These are phyloP conservation scores for Uloborus diversus DNA, from an alignment of 1,140 invertebrate genomes.

Conservation along the genomic window DNA sequence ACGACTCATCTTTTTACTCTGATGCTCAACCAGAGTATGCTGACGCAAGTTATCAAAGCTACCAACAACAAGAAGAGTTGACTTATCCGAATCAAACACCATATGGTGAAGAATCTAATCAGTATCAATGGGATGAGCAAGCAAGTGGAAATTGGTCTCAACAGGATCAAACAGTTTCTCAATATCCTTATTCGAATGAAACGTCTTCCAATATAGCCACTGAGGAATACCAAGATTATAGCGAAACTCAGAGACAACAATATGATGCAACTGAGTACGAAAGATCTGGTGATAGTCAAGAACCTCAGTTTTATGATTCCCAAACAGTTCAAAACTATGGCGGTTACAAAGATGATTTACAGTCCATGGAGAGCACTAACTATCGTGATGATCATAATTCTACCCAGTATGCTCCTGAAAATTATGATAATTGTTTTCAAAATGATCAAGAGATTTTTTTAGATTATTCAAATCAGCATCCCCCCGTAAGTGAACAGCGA, in stretches of 20 bases:
- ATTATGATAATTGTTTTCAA: background rate
- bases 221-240: conserved; percentile 6
- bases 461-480: background rate
- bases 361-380: background rate
- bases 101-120: background rate
- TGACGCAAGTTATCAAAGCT: conserved; percentile 19
- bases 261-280: background rate
- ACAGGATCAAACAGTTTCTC: background rate
- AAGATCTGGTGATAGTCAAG: background rate
- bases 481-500: background rate
- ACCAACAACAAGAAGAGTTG: background rate
- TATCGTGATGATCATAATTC: background rate
- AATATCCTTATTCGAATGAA: conserved; percentile 13
- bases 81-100: background rate
- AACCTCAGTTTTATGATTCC: conserved; percentile 5
- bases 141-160: background rate
- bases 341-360: background rate
- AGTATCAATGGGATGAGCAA: background rate
- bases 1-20: too few relatives aligned
- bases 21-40: background rate
- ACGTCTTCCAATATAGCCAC: background rate
- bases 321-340: conserved; percentile 5
- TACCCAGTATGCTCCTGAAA: background rate
- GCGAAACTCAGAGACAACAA: background rate
- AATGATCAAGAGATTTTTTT: background rate